Evolutionary conservation across 2,888 invertebrate species (phyloP).

Genomic region (Blastobasis lacticolella): DNA sequence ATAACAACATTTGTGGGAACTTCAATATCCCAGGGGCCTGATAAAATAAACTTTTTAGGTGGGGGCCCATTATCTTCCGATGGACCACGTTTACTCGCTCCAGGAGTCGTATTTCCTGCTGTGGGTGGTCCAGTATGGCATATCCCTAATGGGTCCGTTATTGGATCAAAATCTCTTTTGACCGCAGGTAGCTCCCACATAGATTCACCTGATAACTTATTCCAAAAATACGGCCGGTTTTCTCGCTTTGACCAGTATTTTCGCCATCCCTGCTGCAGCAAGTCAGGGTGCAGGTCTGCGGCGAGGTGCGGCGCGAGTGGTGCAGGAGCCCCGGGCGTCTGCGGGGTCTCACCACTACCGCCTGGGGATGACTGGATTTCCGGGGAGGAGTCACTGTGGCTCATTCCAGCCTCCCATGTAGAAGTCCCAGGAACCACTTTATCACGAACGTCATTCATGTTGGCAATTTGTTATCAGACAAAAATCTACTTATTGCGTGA

Average conservation of each 20-base stretch:
- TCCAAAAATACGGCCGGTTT: slow-evolving; percentile 97
- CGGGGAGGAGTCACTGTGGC: slow-evolving; percentile 59
- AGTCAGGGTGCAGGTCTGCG: slow-evolving; percentile 64
- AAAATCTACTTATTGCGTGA: slow-evolving; percentile 11
- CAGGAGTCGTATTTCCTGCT: slow-evolving; percentile 65
- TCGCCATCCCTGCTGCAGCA: slow-evolving; percentile 92
- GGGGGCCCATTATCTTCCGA: slow-evolving; percentile 88
- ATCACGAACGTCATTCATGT: slow-evolving; percentile 71
- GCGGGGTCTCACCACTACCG: slow-evolving; percentile 63
- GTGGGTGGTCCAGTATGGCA: slow-evolving; percentile 68
- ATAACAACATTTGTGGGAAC: slow-evolving; percentile 93
- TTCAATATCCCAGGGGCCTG: slow-evolving; percentile 97
- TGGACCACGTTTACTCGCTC: slow-evolving; percentile 81
- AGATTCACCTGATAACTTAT: slow-evolving; percentile 95
- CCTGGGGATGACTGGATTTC: slow-evolving; percentile 62
- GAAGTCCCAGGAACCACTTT: slow-evolving; percentile 67
- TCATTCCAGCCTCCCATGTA: slow-evolving; percentile 56
- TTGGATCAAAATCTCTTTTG: slow-evolving; percentile 89
- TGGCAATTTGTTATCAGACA: slow-evolving; percentile 18
- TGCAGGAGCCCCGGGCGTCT: slow-evolving; percentile 76
- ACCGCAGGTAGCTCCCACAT: slow-evolving; percentile 96
- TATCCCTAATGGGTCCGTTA: slow-evolving; percentile 93
- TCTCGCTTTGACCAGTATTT: slow-evolving; percentile 98
- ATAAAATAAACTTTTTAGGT: slow-evolving; percentile 88
- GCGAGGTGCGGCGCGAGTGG: slow-evolving; percentile 62